A percentile compares a stretch with the other conserved stretches of the same genome.
These are phyloP conservation scores for Strigops habroptila DNA, from an alignment of 2,113 vertebrate species.

Conservation along the genomic window DNA sequence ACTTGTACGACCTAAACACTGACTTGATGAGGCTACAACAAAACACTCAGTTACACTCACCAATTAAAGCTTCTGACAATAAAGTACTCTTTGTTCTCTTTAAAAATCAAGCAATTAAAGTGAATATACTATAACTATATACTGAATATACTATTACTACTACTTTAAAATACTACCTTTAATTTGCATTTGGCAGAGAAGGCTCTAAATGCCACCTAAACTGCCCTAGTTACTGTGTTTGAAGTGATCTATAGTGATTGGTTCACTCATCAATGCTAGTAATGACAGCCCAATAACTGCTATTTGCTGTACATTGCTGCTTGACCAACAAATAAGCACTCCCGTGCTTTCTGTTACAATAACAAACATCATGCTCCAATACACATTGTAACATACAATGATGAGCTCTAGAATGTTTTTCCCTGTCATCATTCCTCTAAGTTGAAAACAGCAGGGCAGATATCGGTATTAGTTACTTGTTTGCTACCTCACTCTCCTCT, in stretches of 20 bases:
- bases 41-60: neutral
- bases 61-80: neutral
- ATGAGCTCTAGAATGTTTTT: neutral
- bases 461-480: rapidly evolving
- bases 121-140: neutral
- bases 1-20: neutral
- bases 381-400: rapidly evolving
- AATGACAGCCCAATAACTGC: rapidly evolving
- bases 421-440: neutral
- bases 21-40: neutral
- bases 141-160: neutral
- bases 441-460: neutral
- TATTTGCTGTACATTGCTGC: neutral
- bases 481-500: conserved; percentile 79
- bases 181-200: neutral
- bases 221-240: neutral
- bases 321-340: neutral
- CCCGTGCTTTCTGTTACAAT: rapidly evolving
- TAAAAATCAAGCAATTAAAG: neutral
- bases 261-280: neutral
- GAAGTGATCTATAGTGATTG: rapidly evolving
- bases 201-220: rapidly evolving
- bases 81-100: neutral
- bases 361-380: rapidly evolving
- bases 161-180: neutral